Conservation (phyloP, 64 coral and sea anemone genomes). For the Dendrophyllia cribrosa region DNA sequence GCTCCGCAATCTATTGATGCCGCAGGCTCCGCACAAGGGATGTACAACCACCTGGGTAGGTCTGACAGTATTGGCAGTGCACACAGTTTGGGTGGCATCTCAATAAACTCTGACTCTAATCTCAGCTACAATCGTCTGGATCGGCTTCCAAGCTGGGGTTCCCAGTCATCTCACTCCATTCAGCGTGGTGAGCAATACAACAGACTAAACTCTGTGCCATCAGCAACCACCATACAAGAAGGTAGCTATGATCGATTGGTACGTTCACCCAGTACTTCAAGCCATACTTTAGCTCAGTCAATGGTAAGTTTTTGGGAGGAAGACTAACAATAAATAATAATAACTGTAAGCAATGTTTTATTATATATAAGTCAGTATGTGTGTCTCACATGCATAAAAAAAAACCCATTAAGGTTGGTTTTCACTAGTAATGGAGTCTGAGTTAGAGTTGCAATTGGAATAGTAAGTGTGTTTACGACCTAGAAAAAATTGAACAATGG, state of each 20-base stretch:
- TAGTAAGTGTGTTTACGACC: too few relatives aligned
- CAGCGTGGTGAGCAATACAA: slow-evolving; percentile 55
- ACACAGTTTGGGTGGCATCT: slow-evolving; percentile 75
- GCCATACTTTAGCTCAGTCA: not conserved
- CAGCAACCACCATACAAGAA: slow-evolving; percentile 58
- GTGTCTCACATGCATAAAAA: too few relatives aligned
- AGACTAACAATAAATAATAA: not conserved
- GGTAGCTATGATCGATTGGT: slow-evolving; percentile 55
- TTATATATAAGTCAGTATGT: too few relatives aligned
- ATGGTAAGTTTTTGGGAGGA: not conserved
- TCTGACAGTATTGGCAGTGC: slow-evolving; percentile 86
- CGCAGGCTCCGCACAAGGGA: slow-evolving; percentile 15
- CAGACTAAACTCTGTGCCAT: slow-evolving; percentile 65
- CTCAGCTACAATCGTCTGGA: slow-evolving; percentile 76
- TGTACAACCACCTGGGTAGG: slow-evolving; percentile 76
- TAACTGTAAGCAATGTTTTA: too few relatives aligned
- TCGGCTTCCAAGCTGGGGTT: slow-evolving; percentile 82
- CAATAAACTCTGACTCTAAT: slow-evolving; percentile 53
- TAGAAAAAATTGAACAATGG: too few relatives aligned
- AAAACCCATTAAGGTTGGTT: too few relatives aligned
- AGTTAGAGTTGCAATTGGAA: too few relatives aligned
- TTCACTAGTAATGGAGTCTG: too few relatives aligned
- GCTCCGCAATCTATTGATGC: slow-evolving; percentile 50
- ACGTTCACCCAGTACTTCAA: slow-evolving; percentile 41
- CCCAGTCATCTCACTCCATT: not conserved